Percentiles rank a stretch among this genome's conserved stretches.
These are phyloP conservation scores for Flabesymbios commensalis DNA, from an alignment of 2,888 invertebrate genomes.

Conservation along the genomic window DNA sequence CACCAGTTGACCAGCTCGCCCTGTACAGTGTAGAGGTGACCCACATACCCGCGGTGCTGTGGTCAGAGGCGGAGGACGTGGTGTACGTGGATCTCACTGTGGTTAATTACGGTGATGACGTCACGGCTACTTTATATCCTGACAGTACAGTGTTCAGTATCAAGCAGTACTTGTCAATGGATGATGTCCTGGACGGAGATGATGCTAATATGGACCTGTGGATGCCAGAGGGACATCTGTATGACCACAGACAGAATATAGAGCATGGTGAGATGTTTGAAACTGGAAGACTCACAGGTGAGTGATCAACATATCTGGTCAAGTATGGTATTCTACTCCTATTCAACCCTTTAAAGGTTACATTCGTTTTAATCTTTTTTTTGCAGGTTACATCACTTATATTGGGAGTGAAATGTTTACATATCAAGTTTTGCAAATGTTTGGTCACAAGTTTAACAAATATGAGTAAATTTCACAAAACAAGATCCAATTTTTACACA, in stretches of 20 bases:
- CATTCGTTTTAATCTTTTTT: too few relatives aligned
- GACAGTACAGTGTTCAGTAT: neutral
- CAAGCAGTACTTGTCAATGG: neutral
- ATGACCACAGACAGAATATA: neutral
- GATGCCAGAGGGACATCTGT: neutral
- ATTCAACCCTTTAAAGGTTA: too few relatives aligned
- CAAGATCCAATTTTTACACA: too few relatives aligned
- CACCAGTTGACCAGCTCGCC: constrained; percentile 3
- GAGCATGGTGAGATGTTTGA: neutral
- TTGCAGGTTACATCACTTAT: too few relatives aligned
- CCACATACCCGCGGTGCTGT: neutral
- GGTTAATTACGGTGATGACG: neutral
- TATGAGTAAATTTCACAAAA: too few relatives aligned
- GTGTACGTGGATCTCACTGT: neutral
- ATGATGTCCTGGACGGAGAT: neutral
- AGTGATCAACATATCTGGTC: too few relatives aligned
- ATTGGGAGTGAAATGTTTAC: too few relatives aligned
- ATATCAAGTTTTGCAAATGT: too few relatives aligned
- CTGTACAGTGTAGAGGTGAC: neutral
- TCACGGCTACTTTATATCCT: neutral
- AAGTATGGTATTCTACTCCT: too few relatives aligned
- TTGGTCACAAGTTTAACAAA: too few relatives aligned
- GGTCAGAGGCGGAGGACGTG: neutral
- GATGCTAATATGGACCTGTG: neutral
- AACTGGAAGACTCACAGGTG: too few relatives aligned